These are phyloP conservation scores for Pollimyrus isidori DNA, from an alignment of 2,113 vertebrate genomes.

Conservation along the genomic window DNA sequence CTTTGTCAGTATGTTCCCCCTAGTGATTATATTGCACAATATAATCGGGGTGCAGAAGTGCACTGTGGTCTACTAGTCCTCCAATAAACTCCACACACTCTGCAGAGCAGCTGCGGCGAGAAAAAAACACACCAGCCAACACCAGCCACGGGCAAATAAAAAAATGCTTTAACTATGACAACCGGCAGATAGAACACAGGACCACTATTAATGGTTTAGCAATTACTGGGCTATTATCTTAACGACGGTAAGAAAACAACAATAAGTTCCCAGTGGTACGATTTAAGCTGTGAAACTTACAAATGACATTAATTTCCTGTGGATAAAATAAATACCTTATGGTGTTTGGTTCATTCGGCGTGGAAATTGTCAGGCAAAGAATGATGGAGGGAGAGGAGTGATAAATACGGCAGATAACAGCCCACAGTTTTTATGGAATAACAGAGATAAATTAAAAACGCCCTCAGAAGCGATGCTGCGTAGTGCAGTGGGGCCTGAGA, in stretches of 20 bases:
- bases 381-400: neutral
- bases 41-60: neutral
- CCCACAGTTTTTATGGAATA: neutral
- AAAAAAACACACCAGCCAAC: neutral
- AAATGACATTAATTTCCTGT: slow-evolving; percentile 6
- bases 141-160: neutral
- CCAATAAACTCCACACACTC: neutral
- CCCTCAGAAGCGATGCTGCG: neutral
- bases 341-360: neutral
- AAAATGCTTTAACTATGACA: neutral
- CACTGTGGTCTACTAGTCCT: neutral
- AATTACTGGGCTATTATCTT: neutral
- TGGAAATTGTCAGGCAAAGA: neutral
- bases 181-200: neutral
- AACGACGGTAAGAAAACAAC: neutral
- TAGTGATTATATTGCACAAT: neutral
- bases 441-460: neutral
- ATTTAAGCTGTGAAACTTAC: neutral
- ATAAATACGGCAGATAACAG: neutral
- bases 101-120: neutral
- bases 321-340: slow-evolving; percentile 7
- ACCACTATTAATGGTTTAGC: neutral
- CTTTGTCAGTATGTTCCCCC: neutral
- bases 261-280: neutral
- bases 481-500: neutral